Base-by-base conservation (phyloP, 92 coral and sea anemone species). In the Metridium senile region DNA sequence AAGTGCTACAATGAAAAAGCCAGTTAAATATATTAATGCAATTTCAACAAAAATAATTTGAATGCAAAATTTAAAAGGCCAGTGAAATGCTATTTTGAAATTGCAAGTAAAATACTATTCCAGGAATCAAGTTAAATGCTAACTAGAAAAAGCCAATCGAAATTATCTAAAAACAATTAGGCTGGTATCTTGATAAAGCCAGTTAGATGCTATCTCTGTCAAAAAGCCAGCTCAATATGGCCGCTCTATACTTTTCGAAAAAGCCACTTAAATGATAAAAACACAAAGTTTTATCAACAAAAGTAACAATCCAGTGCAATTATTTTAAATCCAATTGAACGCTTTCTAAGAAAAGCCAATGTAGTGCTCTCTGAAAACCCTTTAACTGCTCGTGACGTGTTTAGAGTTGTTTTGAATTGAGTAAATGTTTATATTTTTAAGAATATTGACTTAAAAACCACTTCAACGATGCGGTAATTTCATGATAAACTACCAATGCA, bases 391-490 rank as follows among this genome's bases (percentile, higher is more conserved):
- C 59, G 23, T 54, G 59, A 54, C 59, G 59, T 20, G 6, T 54
- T 6, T 54, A 54, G 31, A 63, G 17, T 28, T 63, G 69, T 63
- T 63, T 53, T 72, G 65, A 56, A 32, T n/a, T 13, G 16, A 53
- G 65, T 72, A 53, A 34, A 72, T 72, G 61, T 29, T 72, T 72
- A 35, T 64, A 53, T 26, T 72, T 72, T 73, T 31, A 45, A 6
- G 46, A 73, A 73, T 73, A 73, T 73, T 73, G 78, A 33, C 64
- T 52, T 71, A 29, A 71, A 70, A 54, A 18, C 49, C 78, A 29
- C 67, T 22, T 62, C 31, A 58, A 56, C 51, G 56, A 34, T 33
- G 52, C 57, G 68, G 29, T 73, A 73, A 57, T 57, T 53, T 72
- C 22, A 72, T 72, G 49, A 39, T 39, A 45, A 72, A 72, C 64